Base-by-base conservation (phyloP, 2,888 invertebrate species). In the Pocota personata region DNA sequence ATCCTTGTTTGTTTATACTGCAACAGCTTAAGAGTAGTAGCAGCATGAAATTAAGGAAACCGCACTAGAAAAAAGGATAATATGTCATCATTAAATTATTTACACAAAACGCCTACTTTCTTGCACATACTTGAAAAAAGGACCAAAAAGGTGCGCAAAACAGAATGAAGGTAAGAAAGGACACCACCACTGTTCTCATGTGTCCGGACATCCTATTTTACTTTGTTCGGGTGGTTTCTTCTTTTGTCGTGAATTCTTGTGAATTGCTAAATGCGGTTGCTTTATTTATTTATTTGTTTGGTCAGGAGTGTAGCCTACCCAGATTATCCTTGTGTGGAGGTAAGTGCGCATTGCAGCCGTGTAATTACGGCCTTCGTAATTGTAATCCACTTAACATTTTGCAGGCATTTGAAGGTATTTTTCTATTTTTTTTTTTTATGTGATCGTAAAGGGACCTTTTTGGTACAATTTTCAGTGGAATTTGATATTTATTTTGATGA, bases 71-170 rank as follows among this genome's bases (percentile, higher is more conserved):
- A 46, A 52, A 73, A 55, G 73, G 82, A 86, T 86, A 86, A 86
- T 77, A 72, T 82, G 86, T 82, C 82, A 77, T 86, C 80, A 86
- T 82, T 86, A 77, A 86, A 77, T 76, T 77, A 82, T 86, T 86
- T 82, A 82, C 76, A 86, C 86, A 77, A 82, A 82, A 82, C 76
- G 86, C 86, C 86, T 86, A 76, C 86, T 77, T 84, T 84, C 73
- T 58, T 58, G 32, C 57, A 80, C 50, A 46, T 67, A 80, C 80
- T 76, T 76, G 35, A 80, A 43, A 58, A 43, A 66, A 86, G 72
- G 60, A 67, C 66, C 30, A 66, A 80, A 73, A 82, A 76, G 37
- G 76, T 64, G 57, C 30, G 32, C 52, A 14, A 2, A 30, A n/a
- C 21, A 8, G 19, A 60, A 27, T 35, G 37, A 64, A 67, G 48